A percentile compares a stretch with the other conserved stretches of the same genome.
These are phyloP conservation scores for Molothrus aeneus DNA, from an alignment of 2,797 vertebrate species.

Conservation along the genomic window DNA sequence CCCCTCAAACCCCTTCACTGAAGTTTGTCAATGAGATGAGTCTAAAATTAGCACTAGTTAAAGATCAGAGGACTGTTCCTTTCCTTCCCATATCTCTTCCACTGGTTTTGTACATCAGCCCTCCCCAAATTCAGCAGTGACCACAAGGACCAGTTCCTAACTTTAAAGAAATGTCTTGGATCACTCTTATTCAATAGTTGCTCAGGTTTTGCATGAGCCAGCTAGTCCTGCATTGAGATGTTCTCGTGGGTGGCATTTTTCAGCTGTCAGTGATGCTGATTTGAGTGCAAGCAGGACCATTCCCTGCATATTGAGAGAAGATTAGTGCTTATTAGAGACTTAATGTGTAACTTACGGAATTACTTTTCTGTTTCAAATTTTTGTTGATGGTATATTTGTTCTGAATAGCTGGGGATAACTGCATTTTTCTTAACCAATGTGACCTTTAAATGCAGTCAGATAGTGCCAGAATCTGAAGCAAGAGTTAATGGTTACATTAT, in stretches of 20 bases:
- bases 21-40: neutral
- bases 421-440: neutral
- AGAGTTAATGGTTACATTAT: slow-evolving; percentile 80
- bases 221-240: neutral
- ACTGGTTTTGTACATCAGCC: neutral
- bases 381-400: neutral
- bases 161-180: neutral
- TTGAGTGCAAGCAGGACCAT: neutral
- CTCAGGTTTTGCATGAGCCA: neutral
- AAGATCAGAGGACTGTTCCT: neutral
- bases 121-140: neutral
- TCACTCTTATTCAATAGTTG: neutral
- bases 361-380: neutral
- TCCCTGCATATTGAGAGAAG: neutral
- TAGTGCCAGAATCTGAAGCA: slow-evolving; percentile 54
- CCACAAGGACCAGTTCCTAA: neutral
- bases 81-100: neutral
- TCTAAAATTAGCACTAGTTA: neutral
- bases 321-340: neutral
- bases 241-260: neutral
- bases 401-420: neutral
- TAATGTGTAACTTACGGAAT: neutral
- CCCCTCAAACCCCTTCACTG: neutral
- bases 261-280: neutral
- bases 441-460: slow-evolving; percentile 52